A percentile compares a stretch with the other conserved stretches of the same genome.
Evolutionary conservation across 2,113 vertebrate species (phyloP).

Genomic region (Nycticorax nycticorax): DNA sequence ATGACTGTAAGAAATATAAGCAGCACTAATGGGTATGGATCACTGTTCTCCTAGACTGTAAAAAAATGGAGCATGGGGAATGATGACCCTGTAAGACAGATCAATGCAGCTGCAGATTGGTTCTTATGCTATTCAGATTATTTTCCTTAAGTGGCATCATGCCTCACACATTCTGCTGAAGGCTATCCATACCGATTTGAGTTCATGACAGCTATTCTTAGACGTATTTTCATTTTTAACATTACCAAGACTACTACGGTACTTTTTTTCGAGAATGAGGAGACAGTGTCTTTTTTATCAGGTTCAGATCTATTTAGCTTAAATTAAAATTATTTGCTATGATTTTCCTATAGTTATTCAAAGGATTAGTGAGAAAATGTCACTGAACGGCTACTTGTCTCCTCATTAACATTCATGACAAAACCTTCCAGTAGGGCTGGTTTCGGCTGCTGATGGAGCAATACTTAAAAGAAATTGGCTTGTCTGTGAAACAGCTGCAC

Average conservation of each 20-base stretch:
- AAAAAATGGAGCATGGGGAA: not conserved
- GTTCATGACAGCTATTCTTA: conserved; percentile 17
- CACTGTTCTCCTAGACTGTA: not conserved
- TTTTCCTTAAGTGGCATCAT: conserved; percentile 3
- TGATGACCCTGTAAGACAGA: not conserved
- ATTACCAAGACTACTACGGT: not conserved
- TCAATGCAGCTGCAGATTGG: not conserved
- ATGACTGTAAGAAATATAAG: not conserved
- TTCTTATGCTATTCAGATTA: not conserved
- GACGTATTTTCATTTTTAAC: conserved; percentile 14
- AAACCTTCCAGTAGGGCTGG: conserved; percentile 55
- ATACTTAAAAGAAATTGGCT: conserved; percentile 76
- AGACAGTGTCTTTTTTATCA: conserved; percentile 23
- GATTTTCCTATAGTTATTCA: conserved; percentile 48
- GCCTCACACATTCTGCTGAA: conserved; percentile 14
- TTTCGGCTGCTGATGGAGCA: conserved; percentile 70
- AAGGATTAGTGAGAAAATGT: conserved; percentile 60
- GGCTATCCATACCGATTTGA: not conserved
- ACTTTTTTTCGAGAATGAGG: not conserved
- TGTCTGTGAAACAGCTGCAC: conserved; percentile 72
- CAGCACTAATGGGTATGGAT: conserved; percentile 12
- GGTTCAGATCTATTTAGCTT: conserved; percentile 39
- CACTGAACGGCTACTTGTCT: conserved; percentile 47
- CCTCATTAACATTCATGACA: conserved; percentile 73
- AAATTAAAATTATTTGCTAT: conserved; percentile 51